Evolutionary conservation across 2,113 vertebrate genomes (phyloP), one percentile per base, ranked within the genome.

Genomic region (Penelope pileata): DNA sequence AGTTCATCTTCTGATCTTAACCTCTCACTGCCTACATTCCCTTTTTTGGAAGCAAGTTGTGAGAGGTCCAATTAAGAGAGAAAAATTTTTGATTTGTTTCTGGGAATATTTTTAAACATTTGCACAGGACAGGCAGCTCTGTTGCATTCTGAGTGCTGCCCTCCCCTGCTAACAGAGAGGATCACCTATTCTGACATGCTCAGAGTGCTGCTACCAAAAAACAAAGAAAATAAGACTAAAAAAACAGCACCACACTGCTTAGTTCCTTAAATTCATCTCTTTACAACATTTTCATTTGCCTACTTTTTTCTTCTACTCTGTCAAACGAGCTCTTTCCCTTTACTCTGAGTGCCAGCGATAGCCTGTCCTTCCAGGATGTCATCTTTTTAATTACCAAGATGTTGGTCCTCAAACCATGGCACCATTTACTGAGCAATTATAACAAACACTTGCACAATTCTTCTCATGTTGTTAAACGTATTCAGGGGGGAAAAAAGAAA

Each of bases 291-390:
- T 40, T 34, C 23, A 34, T 26, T 56, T 73, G 48, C 8, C 29
- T 83, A 13, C 7, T 34, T 78, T 58, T 73, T 74, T 11, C 16
- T 88, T 53, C 30, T 40, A 69, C 18, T 7, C 10, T 32, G 82
- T 56, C 73, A 30, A 85, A 11, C 15, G 77, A 5, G 1, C 59
- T 83, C 63, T 16, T 80, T 77, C 22, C 10, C 11, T 72, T 81
- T 70, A 38, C 30, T 79, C 19, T 34, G 47, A 66, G 79, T 72
- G 83, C 14, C 5, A 85, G 12, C 8, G 15, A 68, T 36, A 90
- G 66, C 3, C 8, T 43, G 60, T 9, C 14, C 29, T 85, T 75
- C 0, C 0, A 60, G 22, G n/a, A 26, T 43, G 60, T 7, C n/a
- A 67, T 7, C 36, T 34, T 82, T 45, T 87, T 67, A 51, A 17